Percentiles rank a stretch among this genome's conserved stretches.
phyloP scores from a whole-genome alignment of 2,797 vertebrate genomes.

The Scarus forsteni region DNA sequence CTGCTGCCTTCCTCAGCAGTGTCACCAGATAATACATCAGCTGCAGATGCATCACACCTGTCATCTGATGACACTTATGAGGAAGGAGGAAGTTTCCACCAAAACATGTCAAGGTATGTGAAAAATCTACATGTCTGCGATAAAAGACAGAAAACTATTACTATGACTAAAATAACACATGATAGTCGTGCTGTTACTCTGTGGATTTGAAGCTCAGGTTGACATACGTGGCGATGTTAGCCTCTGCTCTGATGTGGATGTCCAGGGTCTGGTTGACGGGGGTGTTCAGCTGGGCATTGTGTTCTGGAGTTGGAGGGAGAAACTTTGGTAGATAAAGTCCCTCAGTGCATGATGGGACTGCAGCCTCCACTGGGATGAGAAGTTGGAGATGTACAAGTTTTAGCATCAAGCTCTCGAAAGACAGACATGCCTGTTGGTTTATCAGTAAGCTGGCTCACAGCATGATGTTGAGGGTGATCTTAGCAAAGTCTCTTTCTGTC shows the following conservation, averaged over 20 bases:
- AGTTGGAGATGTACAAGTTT: not conserved
- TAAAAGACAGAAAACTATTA: no score
- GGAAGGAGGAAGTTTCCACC: no score
- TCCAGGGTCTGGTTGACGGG: not conserved
- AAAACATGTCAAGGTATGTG: no score
- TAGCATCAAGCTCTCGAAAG: not conserved
- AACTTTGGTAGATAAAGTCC: slow-evolving; percentile 56
- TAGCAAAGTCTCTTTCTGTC: no score
- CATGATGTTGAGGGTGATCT: no score
- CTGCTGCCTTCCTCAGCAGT: no score
- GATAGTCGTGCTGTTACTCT: not conserved
- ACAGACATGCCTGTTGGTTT: no score
- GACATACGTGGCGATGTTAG: slow-evolving; percentile 25
- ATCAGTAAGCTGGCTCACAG: no score
- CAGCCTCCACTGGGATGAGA: slow-evolving; percentile 25
- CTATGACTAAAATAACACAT: not conserved
- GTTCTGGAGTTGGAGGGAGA: slow-evolving; percentile 51
- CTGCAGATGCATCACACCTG: no score
- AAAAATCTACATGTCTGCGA: no score
- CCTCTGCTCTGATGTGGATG: slow-evolving; percentile 31
- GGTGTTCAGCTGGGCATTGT: slow-evolving; percentile 19
- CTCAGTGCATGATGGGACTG: slow-evolving; percentile 39
- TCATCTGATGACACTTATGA: no score
- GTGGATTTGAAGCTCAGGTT: not conserved
- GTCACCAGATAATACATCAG: no score